Evolutionary conservation across 1,140 invertebrate genomes (phyloP), one percentile per base, ranked within the genome.

Genomic region (Plectrocnemia conspersa): DNA sequence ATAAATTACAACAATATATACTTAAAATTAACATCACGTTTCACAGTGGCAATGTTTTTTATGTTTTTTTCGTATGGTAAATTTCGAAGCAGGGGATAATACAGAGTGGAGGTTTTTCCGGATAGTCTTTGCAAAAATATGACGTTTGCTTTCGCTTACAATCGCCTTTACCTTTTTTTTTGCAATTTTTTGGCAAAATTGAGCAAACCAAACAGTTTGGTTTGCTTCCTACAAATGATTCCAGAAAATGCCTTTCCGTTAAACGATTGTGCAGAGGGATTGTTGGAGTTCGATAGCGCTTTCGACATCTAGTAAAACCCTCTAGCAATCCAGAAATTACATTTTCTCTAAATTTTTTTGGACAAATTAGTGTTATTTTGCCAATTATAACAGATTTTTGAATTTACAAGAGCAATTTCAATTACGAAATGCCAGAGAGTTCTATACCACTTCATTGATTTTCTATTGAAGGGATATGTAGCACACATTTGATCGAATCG

Each of bases 401-500:
- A 10, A 38, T 38, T 38, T 15, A 38, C 35, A 10, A 38, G 18
- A 16, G 35, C 35, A 6, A 38, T 16, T 15, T 38, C 35, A 13
- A 38, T 38, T 7, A 38, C 13, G 13, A 38, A 38, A 38, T 38
- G 35, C 35, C 35, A 38, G 6, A 38, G 15, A 13, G 35, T 38
- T 15, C 18, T 10, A 15, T 38, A 38, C 35, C 35, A 38, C 18
- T 38, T 38, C 15, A 13, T 38, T 5, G 11, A 16, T 9, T 16
- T 10, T 5, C 35, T 16, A 5, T 10, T 16, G 15, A 38, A 38
- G 11, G 35, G 35, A 15, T 38, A 38, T 38, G 35, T 38, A 6
- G 35, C 35, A 38, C 35, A 38, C 6, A 38, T 10, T 16, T 38
- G 35, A 23, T 56, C 58, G 10, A 32, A 40, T 22, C 48, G 19